Conservation (phyloP, 2,113 vertebrate genomes). For the Leptodactylus fuscus region DNA sequence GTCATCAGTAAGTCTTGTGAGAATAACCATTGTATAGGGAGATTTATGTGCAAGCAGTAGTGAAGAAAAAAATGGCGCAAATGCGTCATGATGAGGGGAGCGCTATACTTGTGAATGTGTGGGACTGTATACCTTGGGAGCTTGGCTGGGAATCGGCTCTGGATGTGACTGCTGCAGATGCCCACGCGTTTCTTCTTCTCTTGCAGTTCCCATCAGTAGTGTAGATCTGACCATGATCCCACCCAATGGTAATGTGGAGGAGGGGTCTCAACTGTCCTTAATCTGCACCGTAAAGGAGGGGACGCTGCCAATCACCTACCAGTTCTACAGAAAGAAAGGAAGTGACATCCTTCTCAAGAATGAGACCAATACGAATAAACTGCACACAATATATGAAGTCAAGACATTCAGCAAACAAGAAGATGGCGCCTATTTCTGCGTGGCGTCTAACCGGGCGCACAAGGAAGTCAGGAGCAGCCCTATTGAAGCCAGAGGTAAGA, state of each 20-base stretch:
- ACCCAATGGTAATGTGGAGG: background rate
- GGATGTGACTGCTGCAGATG: background rate
- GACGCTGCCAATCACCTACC: constrained; percentile 25
- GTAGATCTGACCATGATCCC: background rate
- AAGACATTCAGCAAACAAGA: background rate
- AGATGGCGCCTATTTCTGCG: constrained; percentile 44
- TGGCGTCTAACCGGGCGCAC: constrained; percentile 10
- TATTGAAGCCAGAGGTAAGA: constrained; percentile 18
- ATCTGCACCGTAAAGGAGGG: background rate
- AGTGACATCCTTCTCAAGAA: background rate
- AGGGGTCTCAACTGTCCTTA: constrained; percentile 9
- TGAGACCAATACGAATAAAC: background rate
- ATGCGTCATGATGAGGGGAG: too few relatives aligned
- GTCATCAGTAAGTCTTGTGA: constrained; percentile 72
- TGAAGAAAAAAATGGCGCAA: too few relatives aligned
- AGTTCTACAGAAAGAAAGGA: constrained; percentile 20
- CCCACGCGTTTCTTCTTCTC: background rate
- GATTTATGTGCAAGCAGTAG: too few relatives aligned
- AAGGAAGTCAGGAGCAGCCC: background rate
- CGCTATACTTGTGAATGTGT: too few relatives aligned
- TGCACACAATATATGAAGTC: accelerated
- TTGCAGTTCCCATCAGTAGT: constrained; percentile 12
- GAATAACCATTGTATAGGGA: background rate
- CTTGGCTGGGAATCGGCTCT: too few relatives aligned
- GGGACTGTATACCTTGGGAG: too few relatives aligned